These are phyloP conservation scores for Phymastichus coffea DNA, from an alignment of 1,140 invertebrate genomes.

Conservation along the genomic window DNA sequence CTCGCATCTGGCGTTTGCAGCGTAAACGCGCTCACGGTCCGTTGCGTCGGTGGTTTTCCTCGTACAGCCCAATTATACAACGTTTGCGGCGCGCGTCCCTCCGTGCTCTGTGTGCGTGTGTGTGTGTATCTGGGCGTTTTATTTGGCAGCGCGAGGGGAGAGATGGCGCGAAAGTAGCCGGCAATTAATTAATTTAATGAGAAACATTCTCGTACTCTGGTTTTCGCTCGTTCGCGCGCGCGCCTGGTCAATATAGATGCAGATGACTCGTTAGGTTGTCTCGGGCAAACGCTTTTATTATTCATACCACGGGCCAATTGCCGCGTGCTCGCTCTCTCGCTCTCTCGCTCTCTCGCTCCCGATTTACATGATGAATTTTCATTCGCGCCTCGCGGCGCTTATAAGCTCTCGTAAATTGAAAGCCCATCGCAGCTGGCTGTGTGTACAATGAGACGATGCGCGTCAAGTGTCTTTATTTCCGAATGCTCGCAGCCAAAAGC, in stretches of 20 bases:
- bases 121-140: no score
- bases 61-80: constrained; percentile 50
- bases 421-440: no score
- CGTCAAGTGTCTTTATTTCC: no score
- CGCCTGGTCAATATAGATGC: constrained; percentile 32
- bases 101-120: no score
- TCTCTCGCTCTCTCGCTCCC: no score
- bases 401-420: constrained; percentile 24
- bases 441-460: no score
- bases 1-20: background rate
- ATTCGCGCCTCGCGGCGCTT: constrained; percentile 32
- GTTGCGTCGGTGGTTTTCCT: constrained; percentile 45
- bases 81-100: constrained; percentile 41
- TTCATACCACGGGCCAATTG: constrained; percentile 38
- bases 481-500: no score
- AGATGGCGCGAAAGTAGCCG: no score
- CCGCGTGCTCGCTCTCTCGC: no score
- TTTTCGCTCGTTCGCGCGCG: background rate
- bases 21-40: constrained; percentile 36
- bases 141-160: no score
- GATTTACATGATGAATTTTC: constrained; percentile 11
- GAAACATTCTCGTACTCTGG: background rate
- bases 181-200: background rate
- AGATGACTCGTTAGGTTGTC: constrained; percentile 44
- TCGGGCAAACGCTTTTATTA: constrained; percentile 33